Percentiles rank a stretch among this genome's conserved stretches.
Conservation (phyloP, 53 echinoderm and acorn worm genomes). For the Crossaster papposus region DNA sequence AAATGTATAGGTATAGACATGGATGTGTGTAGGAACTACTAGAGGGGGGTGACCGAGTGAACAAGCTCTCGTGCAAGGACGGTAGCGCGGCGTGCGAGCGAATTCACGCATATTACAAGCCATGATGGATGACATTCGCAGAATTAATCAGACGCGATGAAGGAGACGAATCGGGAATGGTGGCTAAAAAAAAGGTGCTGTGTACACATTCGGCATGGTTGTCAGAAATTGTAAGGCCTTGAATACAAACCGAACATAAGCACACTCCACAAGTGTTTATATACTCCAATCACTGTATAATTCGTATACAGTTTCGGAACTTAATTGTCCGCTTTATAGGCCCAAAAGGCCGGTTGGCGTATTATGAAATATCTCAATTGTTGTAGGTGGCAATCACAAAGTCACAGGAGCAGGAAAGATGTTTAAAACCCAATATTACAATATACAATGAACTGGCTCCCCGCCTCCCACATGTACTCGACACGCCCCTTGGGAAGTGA, state of each 20-base stretch:
- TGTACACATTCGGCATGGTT: slow-evolving; percentile 5
- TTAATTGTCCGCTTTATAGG: too few relatives aligned
- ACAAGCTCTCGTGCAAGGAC: slow-evolving; percentile 3
- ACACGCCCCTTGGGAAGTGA: not conserved
- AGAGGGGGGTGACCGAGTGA: not conserved
- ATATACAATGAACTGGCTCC: not conserved
- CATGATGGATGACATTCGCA: slow-evolving; percentile 50
- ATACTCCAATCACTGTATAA: not conserved
- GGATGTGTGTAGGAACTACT: not conserved
- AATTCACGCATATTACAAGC: slow-evolving; percentile 48
- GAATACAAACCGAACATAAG: not conserved
- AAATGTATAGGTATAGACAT: too few relatives aligned
- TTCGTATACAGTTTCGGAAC: too few relatives aligned
- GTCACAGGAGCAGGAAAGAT: not conserved
- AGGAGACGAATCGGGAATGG: slow-evolving; percentile 24
- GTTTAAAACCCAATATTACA: not conserved
- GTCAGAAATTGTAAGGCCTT: not conserved
- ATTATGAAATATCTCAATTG: too few relatives aligned
- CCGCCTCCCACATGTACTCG: not conserved
- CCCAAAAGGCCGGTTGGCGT: too few relatives aligned
- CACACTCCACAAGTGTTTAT: slow-evolving; percentile 9
- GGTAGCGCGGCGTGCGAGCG: slow-evolving; percentile 18
- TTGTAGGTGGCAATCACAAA: not conserved
- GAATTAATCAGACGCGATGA: slow-evolving; percentile 57
- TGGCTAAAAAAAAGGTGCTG: not conserved